These are phyloP conservation scores for Austrofundulus limnaeus DNA, from an alignment of 2,113 vertebrate genomes.

Conservation along the genomic window DNA sequence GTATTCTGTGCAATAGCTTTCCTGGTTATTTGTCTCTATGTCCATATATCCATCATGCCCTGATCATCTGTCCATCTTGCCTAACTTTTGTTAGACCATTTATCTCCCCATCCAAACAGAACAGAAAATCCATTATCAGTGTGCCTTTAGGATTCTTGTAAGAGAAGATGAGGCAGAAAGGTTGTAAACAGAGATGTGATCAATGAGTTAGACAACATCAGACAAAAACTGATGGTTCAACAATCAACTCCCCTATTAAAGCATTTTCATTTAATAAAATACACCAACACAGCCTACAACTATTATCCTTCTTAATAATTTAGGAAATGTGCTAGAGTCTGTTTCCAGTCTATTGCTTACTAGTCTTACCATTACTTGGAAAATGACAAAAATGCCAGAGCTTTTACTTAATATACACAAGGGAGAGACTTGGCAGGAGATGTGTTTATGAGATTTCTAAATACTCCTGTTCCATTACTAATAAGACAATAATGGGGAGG, in stretches of 20 bases:
- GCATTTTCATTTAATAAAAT: neutral
- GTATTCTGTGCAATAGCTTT: neutral
- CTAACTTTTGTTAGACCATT: conserved; percentile 33
- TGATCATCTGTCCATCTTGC: conserved; percentile 28
- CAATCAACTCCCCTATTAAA: conserved; percentile 5
- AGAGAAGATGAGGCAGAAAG: conserved; percentile 31
- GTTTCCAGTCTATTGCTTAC: conserved; percentile 18
- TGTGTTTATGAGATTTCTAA: conserved; percentile 56
- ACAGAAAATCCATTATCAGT: conserved; percentile 45
- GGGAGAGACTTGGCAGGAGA: conserved; percentile 52
- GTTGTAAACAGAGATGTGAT: conserved; percentile 45
- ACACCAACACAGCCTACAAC: neutral
- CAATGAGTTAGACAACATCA: conserved; percentile 32
- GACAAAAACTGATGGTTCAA: neutral
- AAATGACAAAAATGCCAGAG: conserved; percentile 38
- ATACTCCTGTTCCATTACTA: conserved; percentile 58
- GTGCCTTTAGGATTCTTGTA: conserved; percentile 49
- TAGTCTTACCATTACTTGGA: conserved; percentile 20
- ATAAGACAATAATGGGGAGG: conserved; percentile 49
- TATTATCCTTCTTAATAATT: neutral
- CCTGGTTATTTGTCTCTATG: conserved; percentile 2
- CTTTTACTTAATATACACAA: conserved; percentile 55
- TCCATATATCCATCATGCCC: conserved; percentile 19
- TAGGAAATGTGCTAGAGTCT: conserved; percentile 2
- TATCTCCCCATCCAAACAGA: conserved; percentile 25